Evolutionary conservation across 2,888 invertebrate genomes (phyloP).

Genomic region (Ectemnius cavifrons): DNA sequence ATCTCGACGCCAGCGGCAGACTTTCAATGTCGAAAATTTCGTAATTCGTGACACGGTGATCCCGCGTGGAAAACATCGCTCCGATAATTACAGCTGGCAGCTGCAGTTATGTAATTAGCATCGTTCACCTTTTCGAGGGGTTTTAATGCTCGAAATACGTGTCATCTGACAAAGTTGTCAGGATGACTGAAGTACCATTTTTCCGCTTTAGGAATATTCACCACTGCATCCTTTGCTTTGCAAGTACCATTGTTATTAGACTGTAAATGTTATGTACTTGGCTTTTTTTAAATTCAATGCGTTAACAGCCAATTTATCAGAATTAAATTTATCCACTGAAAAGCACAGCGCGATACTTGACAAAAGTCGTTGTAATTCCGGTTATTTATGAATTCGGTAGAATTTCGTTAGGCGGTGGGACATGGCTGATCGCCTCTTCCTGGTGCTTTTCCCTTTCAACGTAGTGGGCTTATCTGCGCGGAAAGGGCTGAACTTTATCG

Average conservation of each 20-base stretch:
- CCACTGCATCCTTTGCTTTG: no score
- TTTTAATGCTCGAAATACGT: no score
- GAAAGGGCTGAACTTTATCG: constrained; percentile 13
- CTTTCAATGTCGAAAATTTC: constrained; percentile 2
- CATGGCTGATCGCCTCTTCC: not conserved
- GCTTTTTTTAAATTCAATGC: no score
- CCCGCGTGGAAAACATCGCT: not conserved
- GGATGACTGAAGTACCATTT: no score
- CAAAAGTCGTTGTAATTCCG: constrained; percentile 5
- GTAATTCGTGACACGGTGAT: not conserved
- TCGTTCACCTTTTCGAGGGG: no score
- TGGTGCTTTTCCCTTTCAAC: not conserved
- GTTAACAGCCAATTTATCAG: no score
- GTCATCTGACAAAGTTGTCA: no score
- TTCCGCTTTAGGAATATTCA: no score
- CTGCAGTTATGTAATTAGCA: constrained; percentile 4
- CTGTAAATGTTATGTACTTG: no score
- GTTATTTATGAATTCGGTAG: constrained; percentile 12
- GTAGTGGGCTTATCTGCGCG: not conserved
- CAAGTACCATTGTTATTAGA: no score
- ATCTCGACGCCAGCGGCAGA: not conserved
- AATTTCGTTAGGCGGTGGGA: not conserved
- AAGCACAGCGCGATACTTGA: no score
- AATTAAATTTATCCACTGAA: no score
- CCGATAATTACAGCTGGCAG: not conserved